Evolutionary conservation across 1,140 invertebrate species (phyloP), one percentile per base, ranked within the genome.

Genomic region (Magallana angulata): DNA sequence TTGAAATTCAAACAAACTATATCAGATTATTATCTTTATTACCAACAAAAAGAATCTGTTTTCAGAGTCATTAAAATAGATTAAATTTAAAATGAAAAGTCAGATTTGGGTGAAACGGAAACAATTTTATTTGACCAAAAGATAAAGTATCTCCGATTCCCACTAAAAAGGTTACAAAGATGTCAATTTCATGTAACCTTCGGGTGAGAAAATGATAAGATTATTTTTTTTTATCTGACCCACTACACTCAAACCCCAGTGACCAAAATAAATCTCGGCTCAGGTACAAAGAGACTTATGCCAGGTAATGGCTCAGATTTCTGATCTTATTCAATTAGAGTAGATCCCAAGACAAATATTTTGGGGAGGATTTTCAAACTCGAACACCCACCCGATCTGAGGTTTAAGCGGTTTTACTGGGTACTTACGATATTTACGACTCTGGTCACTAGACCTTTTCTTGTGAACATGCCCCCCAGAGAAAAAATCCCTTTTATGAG

Each of bases 271-370:
- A 30, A 36, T 30, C 11, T 64, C 36, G 24, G 12, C 68, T 30
- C 24, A 56, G 16, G 18, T 82, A 82, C 18, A 82, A 48, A 82
- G 56, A 57, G 57, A 82, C 57, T 12, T 82, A 58, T n/a, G 9
- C 56, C 76, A 81, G 76, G 76, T 64, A 64, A 64, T 14, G 14
- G 16, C 60, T 18, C 18, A 6, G 68, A 30, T 76, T 76, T 76
- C 68, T 76, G 24, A 30, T 76, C 24, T 24, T 12, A 36, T 76
- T 76, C 68, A 76, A 36, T 76, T 24, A 18, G 24, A 76, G 9
- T 12, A 76, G 24, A 76, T 76, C 68, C 68, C 36, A 76, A 76
- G 36, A 76, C 68, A 76, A 76, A 76, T 76, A 76, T 76, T 76
- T 30, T 76, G 68, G 68, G 68, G 68, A 24, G 24, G 68, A 24